Base-by-base conservation (phyloP, 2,113 vertebrate genomes). In the Chaetorhynchus papuensis region DNA sequence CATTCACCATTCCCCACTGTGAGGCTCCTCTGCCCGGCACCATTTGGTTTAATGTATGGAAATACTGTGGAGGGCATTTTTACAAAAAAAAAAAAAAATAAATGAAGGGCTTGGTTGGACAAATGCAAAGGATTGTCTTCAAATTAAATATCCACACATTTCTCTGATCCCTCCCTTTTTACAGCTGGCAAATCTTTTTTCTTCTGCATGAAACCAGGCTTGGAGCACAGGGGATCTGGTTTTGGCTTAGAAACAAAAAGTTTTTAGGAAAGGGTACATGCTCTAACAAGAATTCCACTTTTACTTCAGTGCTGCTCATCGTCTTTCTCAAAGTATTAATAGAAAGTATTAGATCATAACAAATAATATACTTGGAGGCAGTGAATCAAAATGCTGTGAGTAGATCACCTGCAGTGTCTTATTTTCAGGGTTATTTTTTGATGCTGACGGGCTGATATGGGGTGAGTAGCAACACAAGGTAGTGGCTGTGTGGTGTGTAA, bases 371-470 rank as follows among this genome's bases (percentile, higher is more conserved):
- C 53, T 53, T 68, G 30, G 75, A 52, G 28, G 87, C 68, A 79
- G 63, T 23, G 33, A 72, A 69, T 52, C 61, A 59, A 85, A 94
- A 87, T 53, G 77, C 54, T 91, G 30, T 1, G 37, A 83, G 91
- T n/a, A 60, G 72, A 45, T 93, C 60, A 74, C 45, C 86, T 39
- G 4, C 47, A 20, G 37, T 5, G 30, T 70, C 77, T 92, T 76
- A 9, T 75, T 89, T 83, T 53, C 49, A 6, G 91, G 92, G 76
- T 76, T 96, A 97, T 95, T 87, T 89, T 97, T 74, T 94, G 74
- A 28, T 83, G 16, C 79, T 90, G 86, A 89, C 33, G 20, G 78
- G 69, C 47, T 77, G 60, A 9, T 11, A 6, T 0, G 8, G 77
- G 63, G 47, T 26, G 70, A 94, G 88, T 7, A 89, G 88, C 88